Evolutionary conservation across 1,140 invertebrate genomes (phyloP).

Genomic region (Caenorhabditis tropicalis): DNA sequence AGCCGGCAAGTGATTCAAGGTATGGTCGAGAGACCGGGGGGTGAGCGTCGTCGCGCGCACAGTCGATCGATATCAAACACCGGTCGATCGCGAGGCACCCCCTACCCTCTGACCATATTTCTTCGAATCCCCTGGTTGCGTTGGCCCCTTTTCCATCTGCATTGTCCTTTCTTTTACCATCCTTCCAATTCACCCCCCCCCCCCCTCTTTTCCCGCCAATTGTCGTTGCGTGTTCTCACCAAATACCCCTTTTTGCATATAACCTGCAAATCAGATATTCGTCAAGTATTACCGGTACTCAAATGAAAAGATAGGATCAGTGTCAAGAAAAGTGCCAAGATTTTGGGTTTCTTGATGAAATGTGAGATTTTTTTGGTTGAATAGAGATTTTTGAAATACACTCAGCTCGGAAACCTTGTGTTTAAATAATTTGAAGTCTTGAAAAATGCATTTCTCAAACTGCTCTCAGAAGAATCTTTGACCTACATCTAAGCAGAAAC

Average conservation of each 20-base stretch:
- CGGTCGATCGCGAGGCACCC: conserved; percentile 17
- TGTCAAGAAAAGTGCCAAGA: background rate
- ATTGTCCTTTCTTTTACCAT: conserved; percentile 17
- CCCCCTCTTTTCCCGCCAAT: background rate
- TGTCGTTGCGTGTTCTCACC: background rate
- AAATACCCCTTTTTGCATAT: background rate
- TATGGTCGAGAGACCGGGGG: background rate
- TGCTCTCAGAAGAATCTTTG: background rate
- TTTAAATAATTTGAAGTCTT: no score
- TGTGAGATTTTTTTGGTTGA: no score
- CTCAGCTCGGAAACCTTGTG: no score
- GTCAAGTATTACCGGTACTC: background rate
- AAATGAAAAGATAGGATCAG: background rate
- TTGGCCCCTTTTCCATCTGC: conserved; percentile 16
- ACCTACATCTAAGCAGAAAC: background rate
- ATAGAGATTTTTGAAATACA: no score
- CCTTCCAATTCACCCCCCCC: background rate
- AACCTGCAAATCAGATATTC: background rate
- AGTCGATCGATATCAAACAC: conserved; percentile 38
- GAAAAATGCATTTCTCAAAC: background rate
- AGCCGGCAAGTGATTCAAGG: conserved; percentile 41
- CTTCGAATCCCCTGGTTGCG: conserved; percentile 7
- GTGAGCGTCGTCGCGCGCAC: conserved; percentile 9
- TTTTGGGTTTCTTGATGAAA: no score
- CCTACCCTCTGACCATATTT: conserved; percentile 9